A percentile compares a stretch with the other conserved stretches of the same genome.
Conservation (phyloP, 1,140 invertebrate species). For the Lasioglossum albipes region DNA sequence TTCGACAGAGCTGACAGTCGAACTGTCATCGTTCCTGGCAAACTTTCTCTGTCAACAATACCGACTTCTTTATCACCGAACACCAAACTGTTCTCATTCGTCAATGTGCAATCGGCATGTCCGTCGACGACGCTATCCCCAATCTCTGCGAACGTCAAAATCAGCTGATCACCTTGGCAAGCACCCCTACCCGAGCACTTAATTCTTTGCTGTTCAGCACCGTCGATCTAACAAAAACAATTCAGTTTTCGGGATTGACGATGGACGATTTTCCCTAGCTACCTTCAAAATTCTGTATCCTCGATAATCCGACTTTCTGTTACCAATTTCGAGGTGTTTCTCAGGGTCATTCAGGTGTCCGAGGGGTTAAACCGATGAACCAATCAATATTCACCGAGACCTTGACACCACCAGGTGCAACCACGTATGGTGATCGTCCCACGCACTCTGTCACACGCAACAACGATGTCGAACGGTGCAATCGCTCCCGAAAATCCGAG, state of each 20-base stretch:
- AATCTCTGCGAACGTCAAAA: not conserved
- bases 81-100: not conserved
- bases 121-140: too few species aligned
- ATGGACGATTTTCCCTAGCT: not conserved
- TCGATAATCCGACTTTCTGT: too few species aligned
- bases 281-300: too few species aligned
- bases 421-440: not conserved
- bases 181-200: not conserved
- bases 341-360: too few species aligned
- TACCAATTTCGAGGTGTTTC: too few species aligned
- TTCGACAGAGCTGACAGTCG: not conserved
- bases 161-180: slow-evolving; percentile 18
- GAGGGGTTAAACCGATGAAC: not conserved
- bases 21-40: too few species aligned
- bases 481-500: not conserved
- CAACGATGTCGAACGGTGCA: not conserved
- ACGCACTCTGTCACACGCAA: not conserved
- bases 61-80: too few species aligned
- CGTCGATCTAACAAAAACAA: too few species aligned
- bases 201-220: too few species aligned
- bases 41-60: not conserved
- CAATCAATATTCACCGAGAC: slow-evolving; percentile 42
- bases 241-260: too few species aligned
- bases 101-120: not conserved
- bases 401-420: slow-evolving; percentile 44